phyloP scores from a whole-genome alignment of 1,140 invertebrate genomes.

The Philaenus spumarius region DNA sequence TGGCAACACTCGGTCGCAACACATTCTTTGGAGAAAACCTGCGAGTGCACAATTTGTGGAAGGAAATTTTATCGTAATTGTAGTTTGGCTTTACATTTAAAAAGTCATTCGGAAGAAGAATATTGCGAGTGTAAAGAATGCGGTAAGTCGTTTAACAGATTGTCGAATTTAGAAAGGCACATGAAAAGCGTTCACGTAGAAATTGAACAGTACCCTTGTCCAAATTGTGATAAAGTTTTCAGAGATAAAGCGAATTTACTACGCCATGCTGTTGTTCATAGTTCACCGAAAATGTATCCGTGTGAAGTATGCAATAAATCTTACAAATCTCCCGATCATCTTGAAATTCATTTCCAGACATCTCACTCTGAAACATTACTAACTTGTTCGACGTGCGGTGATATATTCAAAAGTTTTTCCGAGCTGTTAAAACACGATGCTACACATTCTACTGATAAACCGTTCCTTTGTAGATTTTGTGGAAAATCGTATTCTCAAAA shows the following conservation, averaged over 20 bases:
- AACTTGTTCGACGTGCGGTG: neutral
- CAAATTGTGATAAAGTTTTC: slow-evolving; percentile 21
- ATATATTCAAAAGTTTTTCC: neutral
- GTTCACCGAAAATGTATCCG: neutral
- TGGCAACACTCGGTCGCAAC: slow-evolving; percentile 28
- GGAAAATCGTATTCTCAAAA: slow-evolving; percentile 24
- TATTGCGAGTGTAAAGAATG: slow-evolving; percentile 26
- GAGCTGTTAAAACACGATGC: slow-evolving; percentile 15
- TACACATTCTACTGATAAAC: slow-evolving; percentile 1
- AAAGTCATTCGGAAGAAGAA: slow-evolving; percentile 29
- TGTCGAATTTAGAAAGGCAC: slow-evolving; percentile 22
- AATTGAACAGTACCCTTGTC: slow-evolving; percentile 18
- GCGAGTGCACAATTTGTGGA: slow-evolving; percentile 29
- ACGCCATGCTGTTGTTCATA: slow-evolving; percentile 16
- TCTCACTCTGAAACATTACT: slow-evolving; percentile 3
- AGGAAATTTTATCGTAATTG: slow-evolving; percentile 31
- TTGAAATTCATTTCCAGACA: slow-evolving; percentile 1
- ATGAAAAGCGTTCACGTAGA: slow-evolving; percentile 18
- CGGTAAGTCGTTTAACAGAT: slow-evolving; percentile 24
- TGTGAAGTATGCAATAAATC: slow-evolving; percentile 12
- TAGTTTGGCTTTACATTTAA: slow-evolving; percentile 29
- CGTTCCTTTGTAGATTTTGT: slow-evolving; percentile 26
- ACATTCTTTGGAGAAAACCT: slow-evolving; percentile 26
- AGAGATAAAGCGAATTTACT: slow-evolving; percentile 16
- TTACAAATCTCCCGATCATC: neutral